Percentiles rank a stretch among this genome's conserved stretches.
These are phyloP conservation scores for Ochotona curzoniae DNA, from an alignment of 2,113 vertebrate species.

Conservation along the genomic window DNA sequence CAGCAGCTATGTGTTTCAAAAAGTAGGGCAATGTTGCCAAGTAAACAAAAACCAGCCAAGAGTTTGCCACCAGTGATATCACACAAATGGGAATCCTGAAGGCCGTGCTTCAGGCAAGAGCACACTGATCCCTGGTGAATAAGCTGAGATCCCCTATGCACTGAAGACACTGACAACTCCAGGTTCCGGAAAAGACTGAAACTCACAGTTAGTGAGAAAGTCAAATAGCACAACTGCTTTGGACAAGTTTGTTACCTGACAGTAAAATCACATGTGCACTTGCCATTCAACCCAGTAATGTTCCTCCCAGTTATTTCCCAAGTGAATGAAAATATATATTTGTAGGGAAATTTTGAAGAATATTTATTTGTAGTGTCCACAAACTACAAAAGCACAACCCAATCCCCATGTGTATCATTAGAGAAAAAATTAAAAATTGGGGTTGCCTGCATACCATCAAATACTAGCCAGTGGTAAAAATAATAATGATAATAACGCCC, in stretches of 20 bases:
- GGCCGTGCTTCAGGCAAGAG: background rate
- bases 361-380: background rate
- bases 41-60: background rate
- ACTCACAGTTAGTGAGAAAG: background rate
- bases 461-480: background rate
- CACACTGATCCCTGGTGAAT: background rate
- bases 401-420: background rate
- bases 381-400: background rate
- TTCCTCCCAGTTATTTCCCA: background rate
- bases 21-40: background rate
- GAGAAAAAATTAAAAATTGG: background rate
- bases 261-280: background rate
- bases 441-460: background rate
- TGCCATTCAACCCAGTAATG: background rate
- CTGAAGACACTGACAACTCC: background rate
- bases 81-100: background rate
- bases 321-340: background rate
- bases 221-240: background rate
- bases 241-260: background rate
- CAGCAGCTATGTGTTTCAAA: background rate
- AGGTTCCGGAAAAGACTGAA: background rate
- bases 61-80: background rate
- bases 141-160: background rate
- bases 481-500: no score
- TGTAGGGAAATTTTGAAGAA: background rate